Base-by-base conservation (phyloP, 2,797 vertebrate genomes). In the Serranus cabrilla region DNA sequence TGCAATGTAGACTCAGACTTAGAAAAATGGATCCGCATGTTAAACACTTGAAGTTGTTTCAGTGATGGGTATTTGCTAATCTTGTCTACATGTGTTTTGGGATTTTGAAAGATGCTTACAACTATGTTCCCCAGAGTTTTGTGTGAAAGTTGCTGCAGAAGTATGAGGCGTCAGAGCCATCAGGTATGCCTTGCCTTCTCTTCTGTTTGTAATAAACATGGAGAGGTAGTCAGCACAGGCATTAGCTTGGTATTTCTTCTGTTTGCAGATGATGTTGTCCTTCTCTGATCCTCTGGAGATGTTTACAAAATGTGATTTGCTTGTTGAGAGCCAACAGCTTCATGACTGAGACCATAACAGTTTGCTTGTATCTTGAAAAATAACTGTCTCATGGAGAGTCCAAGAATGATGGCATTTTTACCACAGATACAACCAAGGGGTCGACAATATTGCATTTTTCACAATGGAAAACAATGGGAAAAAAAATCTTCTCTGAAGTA, bases 181-280 rank as follows among this genome's bases (percentile, higher is more conserved):
- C 16, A 25, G 54, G 21, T 52, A 47, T 49, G 20, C 3, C 25
- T 37, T 50, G 69, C 40, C 40, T 58, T 77, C 54, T 27, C 14
- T 42, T 47, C 21, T 61, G 68, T 82, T 71, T 79, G 66, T 34
- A 49, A 67, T 54, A 25, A 66, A 74, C 62, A 71, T 5, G 1
- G 16, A 21, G 20, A 55, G 1, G 20, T 37, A 42, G 31, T 55
- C 27, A 17, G 43, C n/a, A 40, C 23, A 76, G 80, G 68, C 25
- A 66, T 76, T 69, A 59, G 23, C n/a, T 66, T 67, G 57, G 55
- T 34, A 73, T 79, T 71, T 60, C 50, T 66, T 12, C 31, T 64
- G 34, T 80, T 80, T 85, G 65, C 54, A 27, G 56, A 77, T 74
- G 39, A 80, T 73, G 51, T 71, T 75, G 40, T 71, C 43, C 50